Evolutionary conservation across 2,888 invertebrate species (phyloP).

Genomic region (Rhabditoides inermis): DNA sequence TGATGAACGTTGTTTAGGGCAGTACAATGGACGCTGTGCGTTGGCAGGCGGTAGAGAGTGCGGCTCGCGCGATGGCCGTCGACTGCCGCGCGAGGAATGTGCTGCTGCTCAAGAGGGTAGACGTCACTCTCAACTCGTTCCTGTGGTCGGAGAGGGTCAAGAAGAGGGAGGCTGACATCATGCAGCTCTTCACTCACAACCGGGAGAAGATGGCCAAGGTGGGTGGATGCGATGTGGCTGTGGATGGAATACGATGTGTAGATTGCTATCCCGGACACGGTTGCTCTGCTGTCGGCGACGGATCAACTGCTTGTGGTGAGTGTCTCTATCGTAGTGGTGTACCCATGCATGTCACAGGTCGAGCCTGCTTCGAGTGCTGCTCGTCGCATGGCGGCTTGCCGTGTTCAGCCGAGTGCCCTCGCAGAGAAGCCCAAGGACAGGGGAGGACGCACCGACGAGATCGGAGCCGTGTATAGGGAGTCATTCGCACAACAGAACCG

Average conservation of each 20-base stretch:
- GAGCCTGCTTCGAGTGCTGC: too few relatives aligned
- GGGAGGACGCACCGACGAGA: slow-evolving; percentile 21
- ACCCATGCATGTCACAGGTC: too few relatives aligned
- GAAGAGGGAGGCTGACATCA: slow-evolving; percentile 23
- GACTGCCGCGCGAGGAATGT: slow-evolving; percentile 25
- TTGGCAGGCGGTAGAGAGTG: slow-evolving; percentile 2
- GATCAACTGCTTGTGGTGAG: too few relatives aligned
- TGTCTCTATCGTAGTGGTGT: too few relatives aligned
- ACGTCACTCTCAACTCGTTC: slow-evolving; percentile 92
- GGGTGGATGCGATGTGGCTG: slow-evolving; percentile 11
- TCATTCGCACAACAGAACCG: slow-evolving; percentile 8
- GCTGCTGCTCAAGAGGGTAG: slow-evolving; percentile 79
- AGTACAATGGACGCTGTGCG: slow-evolving; percentile 1
- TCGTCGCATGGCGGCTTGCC: slow-evolving; percentile 13
- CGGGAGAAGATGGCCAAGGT: slow-evolving; percentile 13
- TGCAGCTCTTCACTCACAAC: slow-evolving; percentile 12
- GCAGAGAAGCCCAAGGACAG: slow-evolving; percentile 19
- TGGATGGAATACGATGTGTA: too few relatives aligned
- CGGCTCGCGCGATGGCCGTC: slow-evolving; percentile 8
- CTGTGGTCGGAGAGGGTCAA: slow-evolving; percentile 55
- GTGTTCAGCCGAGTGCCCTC: slow-evolving; percentile 15
- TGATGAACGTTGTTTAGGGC: background rate
- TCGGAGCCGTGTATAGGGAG: slow-evolving; percentile 9
- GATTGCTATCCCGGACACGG: slow-evolving; percentile 4
- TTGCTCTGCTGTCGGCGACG: slow-evolving; percentile 29